phyloP scores from a whole-genome alignment of 2,888 invertebrate genomes.

The Ectropis crepuscularia region DNA sequence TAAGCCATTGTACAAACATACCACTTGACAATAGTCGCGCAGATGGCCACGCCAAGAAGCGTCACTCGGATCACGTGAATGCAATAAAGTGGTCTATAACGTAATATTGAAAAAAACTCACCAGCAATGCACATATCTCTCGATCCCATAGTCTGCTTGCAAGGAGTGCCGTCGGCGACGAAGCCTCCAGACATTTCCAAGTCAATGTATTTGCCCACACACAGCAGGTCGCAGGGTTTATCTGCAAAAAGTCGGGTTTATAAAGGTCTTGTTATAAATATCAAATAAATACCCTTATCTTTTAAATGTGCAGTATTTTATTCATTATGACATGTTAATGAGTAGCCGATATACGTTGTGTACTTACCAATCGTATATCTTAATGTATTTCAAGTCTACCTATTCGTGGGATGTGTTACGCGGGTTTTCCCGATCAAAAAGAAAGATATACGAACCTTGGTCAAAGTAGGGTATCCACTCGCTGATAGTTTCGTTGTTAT shows the following conservation, averaged over 20 bases:
- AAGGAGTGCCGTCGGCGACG: conserved; percentile 94
- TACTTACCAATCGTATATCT: neutral
- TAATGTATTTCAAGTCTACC: too few species aligned
- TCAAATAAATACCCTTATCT: neutral
- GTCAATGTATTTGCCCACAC: conserved; percentile 90
- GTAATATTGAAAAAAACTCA: conserved; percentile 46
- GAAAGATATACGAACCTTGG: conserved; percentile 79
- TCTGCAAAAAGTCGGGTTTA: conserved; percentile 64
- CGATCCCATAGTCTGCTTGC: conserved; percentile 88
- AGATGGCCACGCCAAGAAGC: too few species aligned
- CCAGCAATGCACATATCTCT: conserved; percentile 92
- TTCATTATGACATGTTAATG: neutral
- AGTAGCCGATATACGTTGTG: neutral
- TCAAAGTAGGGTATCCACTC: conserved; percentile 90
- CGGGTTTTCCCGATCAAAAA: too few species aligned
- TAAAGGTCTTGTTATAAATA: neutral
- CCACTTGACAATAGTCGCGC: too few species aligned
- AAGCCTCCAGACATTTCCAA: conserved; percentile 89
- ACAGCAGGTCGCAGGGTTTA: conserved; percentile 92
- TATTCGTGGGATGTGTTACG: too few species aligned
- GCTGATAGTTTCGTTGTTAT: conserved; percentile 87
- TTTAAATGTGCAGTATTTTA: neutral
- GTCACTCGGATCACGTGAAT: too few species aligned
- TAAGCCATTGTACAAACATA: too few species aligned
- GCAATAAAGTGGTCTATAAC: too few species aligned